Conservation (phyloP, 1,140 invertebrate genomes). For the Glomeris maerens region DNA sequence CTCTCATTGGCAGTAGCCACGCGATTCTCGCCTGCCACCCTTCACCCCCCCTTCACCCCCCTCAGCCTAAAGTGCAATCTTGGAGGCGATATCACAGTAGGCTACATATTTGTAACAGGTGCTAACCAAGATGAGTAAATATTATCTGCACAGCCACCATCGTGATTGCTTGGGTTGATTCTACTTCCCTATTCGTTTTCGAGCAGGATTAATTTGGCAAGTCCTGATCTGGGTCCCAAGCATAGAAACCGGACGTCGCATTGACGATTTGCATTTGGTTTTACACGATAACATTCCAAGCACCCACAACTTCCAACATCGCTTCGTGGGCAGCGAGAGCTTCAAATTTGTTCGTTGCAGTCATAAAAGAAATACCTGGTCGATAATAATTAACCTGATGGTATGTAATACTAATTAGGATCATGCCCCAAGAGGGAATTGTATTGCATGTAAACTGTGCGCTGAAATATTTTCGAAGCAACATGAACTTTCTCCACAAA, state of each 20-base stretch:
- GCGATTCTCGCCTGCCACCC: too few relatives aligned
- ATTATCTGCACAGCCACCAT: conserved; percentile 98
- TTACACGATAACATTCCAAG: conserved; percentile 79
- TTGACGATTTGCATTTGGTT: conserved; percentile 98
- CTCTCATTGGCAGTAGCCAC: too few relatives aligned
- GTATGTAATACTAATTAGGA: conserved; percentile 2
- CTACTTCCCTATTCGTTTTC: conserved; percentile 98
- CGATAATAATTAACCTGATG: conserved; percentile 12
- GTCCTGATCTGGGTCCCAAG: conserved; percentile 89
- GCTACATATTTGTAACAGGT: too few relatives aligned
- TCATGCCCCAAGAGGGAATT: conserved; percentile 2
- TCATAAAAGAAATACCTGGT: conserved; percentile 63
- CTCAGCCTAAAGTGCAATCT: too few relatives aligned
- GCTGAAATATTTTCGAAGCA: conserved; percentile 55
- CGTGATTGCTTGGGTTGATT: conserved; percentile 98
- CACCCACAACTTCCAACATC: conserved; percentile 88
- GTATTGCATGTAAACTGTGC: conserved; percentile 30
- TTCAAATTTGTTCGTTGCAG: conserved; percentile 97
- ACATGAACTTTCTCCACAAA: conserved; percentile 84
- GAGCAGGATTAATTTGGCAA: conserved; percentile 87
- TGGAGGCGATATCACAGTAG: too few relatives aligned
- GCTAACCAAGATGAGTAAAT: too few relatives aligned
- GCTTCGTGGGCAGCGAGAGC: conserved; percentile 87
- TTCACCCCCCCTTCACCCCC: too few relatives aligned
- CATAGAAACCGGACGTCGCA: conserved; percentile 88